Percentiles rank a stretch among this genome's conserved stretches.
phyloP scores from a whole-genome alignment of 1,140 invertebrate species.

The Chymomyza costata region DNA sequence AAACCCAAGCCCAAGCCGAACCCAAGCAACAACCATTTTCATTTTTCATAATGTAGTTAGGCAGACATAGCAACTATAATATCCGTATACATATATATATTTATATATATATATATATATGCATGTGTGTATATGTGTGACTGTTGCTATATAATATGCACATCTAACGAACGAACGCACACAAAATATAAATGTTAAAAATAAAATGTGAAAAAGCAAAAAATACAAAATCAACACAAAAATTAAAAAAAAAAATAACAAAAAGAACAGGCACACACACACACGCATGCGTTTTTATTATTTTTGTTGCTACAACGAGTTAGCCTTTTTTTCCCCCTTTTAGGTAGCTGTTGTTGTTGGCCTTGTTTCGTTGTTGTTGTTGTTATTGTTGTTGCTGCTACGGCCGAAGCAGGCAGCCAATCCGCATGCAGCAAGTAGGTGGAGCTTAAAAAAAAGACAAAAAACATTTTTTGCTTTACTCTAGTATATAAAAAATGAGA shows the following conservation, averaged over 20 bases:
- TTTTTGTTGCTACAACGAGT: constrained; percentile 48
- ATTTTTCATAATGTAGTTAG: constrained; percentile 64
- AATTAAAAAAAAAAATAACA: constrained; percentile 32
- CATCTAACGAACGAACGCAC: constrained; percentile 42
- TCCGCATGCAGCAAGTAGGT: constrained; percentile 69
- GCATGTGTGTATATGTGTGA: constrained; percentile 6
- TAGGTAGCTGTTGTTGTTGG: constrained; percentile 49
- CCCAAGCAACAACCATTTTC: constrained; percentile 48
- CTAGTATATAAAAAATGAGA: constrained; percentile 55
- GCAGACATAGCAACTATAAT: constrained; percentile 37
- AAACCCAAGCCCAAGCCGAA: too few relatives aligned
- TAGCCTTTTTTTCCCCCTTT: constrained; percentile 68
- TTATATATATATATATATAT: constrained; percentile 8
- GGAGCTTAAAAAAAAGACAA: constrained; percentile 74
- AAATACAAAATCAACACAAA: constrained; percentile 65
- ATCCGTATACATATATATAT: too few relatives aligned
- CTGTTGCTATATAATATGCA: constrained; percentile 26
- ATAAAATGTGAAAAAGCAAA: constrained; percentile 73
- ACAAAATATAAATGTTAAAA: constrained; percentile 73
- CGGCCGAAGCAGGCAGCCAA: constrained; percentile 52
- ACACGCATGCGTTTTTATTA: constrained; percentile 12
- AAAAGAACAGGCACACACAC: constrained; percentile 12
- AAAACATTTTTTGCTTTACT: constrained; percentile 56
- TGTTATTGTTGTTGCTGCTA: constrained; percentile 35
- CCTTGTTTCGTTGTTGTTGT: constrained; percentile 28